These are phyloP conservation scores for Saturnia pavonia DNA, from an alignment of 2,888 invertebrate species.

Conservation along the genomic window DNA sequence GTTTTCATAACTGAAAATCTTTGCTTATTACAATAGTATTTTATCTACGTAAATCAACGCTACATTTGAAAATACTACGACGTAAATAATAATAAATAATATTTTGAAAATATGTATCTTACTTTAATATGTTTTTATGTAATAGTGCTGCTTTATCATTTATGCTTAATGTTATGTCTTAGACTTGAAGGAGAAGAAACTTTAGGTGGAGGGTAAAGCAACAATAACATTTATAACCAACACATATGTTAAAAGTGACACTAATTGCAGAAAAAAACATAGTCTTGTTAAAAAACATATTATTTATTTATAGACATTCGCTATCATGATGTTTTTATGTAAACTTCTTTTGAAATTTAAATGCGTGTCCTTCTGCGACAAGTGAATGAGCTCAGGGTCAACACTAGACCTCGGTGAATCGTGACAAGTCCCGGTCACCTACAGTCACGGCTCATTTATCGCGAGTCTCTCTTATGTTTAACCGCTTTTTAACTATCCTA, in stretches of 20 bases:
- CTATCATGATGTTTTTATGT: background rate
- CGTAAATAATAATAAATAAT: background rate
- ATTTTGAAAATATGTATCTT: too few species aligned
- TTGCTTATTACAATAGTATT: background rate
- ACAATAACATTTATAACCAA: too few species aligned
- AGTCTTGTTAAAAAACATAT: too few species aligned
- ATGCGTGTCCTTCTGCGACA: conserved; percentile 7
- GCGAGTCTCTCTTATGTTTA: conserved; percentile 48
- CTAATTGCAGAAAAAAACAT: too few species aligned
- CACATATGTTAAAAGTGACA: too few species aligned
- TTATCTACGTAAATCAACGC: background rate
- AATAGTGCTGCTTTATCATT: background rate
- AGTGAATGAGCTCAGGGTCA: conserved; percentile 10
- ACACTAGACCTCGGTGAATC: conserved; percentile 45
- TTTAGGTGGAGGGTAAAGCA: too few species aligned
- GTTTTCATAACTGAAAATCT: background rate
- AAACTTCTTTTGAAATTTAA: background rate
- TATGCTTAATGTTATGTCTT: too few species aligned
- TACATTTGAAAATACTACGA: background rate
- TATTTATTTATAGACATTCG: background rate
- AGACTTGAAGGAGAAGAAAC: too few species aligned
- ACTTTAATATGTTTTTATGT: background rate
- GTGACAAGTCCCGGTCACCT: conserved; percentile 63
- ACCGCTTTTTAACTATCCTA: conserved; percentile 41
- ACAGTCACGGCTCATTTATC: conserved; percentile 72